Base-by-base conservation (phyloP, 2,888 invertebrate species). In the Stictocephala bisonia region DNA sequence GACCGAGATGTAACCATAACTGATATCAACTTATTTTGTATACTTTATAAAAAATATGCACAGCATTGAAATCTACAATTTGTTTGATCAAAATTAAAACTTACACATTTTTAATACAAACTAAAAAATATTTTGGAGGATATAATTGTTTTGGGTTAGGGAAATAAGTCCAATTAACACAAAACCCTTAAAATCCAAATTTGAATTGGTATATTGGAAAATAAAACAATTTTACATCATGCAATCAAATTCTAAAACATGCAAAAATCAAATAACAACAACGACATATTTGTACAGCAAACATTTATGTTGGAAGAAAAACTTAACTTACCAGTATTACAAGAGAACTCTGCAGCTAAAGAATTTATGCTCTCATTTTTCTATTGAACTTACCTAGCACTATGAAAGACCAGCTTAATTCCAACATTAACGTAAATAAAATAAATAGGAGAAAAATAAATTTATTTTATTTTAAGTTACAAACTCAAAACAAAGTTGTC, bases 401-500 rank as follows among this genome's bases (percentile, higher is more conserved):
- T 35, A 35, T 60, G 60, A 60, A 60, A 60, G 60, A 60, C n/a
- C 60, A 60, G 60, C 22, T 11, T 22, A 22, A 22, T 31, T 60
- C 35, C 35, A 60, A 27, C 64, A 64, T 40, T 7, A 64, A 64
- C 24, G 11, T 41, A 44, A 64, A 6, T 27, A 44, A 64, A 26
- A 44, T n/a, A n/a, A n/a, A n/a, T 35, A 60, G 31, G 60, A 60
- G 35, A 64, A 64, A 64, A 40, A 64, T 26, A 64, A 41, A 26
- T 60, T 41, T 64, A 26, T 26, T 41, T 44, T 26, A 26, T 26
- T 41, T 44, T 26, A 20, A 64, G 27, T 7, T 64, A 64, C 64
- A 64, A 64, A 64, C 64, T 64, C 60, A 64, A 64, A 60, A 44
- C 64, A 64, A 64, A 64, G 15, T 27, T 64, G 20, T 64, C 27